phyloP scores from a whole-genome alignment of 1,140 invertebrate species.

The Hylaeus anthracinus region DNA sequence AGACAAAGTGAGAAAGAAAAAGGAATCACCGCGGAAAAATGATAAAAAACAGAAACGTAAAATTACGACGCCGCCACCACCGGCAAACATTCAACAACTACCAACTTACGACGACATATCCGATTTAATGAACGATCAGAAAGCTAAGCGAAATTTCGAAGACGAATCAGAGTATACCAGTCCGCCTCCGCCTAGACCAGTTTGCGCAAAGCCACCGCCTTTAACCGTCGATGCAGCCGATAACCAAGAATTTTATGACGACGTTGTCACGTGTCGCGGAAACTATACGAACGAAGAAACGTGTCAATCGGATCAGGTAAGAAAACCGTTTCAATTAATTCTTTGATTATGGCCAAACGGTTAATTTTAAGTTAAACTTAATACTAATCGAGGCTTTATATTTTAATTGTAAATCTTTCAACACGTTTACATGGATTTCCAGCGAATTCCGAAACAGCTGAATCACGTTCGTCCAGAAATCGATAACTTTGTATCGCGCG shows the following conservation, averaged over 20 bases:
- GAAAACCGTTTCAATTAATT: not conserved
- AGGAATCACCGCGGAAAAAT: conserved; percentile 57
- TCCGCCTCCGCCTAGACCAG: conserved; percentile 64
- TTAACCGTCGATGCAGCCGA: not conserved
- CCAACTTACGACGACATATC: conserved; percentile 64
- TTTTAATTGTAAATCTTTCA: not conserved
- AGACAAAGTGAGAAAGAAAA: conserved; percentile 55
- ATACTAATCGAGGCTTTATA: no score
- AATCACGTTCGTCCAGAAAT: not conserved
- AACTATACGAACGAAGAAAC: conserved; percentile 3
- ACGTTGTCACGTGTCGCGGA: conserved; percentile 44
- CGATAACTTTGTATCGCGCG: not conserved
- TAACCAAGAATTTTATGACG: conserved; percentile 65
- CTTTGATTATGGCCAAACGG: not conserved
- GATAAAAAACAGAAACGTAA: conserved; percentile 47
- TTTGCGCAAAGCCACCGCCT: conserved; percentile 49
- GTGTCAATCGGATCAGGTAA: not conserved
- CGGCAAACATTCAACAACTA: conserved; percentile 13
- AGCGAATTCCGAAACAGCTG: not conserved
- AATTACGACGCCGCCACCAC: not conserved
- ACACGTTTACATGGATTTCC: not conserved
- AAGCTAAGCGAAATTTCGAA: conserved; percentile 1
- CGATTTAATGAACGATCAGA: not conserved
- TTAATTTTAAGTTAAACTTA: no score
- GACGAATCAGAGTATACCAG: conserved; percentile 60